Evolutionary conservation across 2,113 vertebrate species (phyloP), one percentile per base, ranked within the genome.

Genomic region (Tychaedon coryphoeus): DNA sequence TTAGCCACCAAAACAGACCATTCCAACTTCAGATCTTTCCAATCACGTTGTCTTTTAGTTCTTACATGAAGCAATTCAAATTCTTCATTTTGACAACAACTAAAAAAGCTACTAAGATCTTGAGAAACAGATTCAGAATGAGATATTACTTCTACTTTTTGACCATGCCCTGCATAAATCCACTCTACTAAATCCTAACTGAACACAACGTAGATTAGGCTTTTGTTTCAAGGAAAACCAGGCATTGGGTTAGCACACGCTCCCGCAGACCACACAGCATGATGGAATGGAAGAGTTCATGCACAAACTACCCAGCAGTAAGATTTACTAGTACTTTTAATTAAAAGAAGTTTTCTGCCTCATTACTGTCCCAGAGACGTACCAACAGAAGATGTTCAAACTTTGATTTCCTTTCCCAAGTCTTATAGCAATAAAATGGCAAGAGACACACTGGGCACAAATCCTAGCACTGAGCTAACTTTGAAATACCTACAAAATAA

Each of bases 401-500:
- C 8, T 29, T 6, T 23, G 8, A 56, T 38, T 81, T 81, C 61
- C 40, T 38, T 92, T 85, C 45, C 18, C 34, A 82, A 69, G 18
- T 56, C n/a, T 92, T 81, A 57, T 0, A 48, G n/a, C 24, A 83
- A 69, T 62, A 62, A 62, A 82, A 50, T 16, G 22, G 45, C 50
- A 62, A 61, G 36, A 66, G 6, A 54, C 28, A 51, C 10, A n/a
- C 18, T 18, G 48, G 87, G 71, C 70, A 70, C 34, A 47, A 88
- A 90, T 50, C 58, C 70, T 70, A 87, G 36, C 6, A 23, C 54
- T 42, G 11, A 14, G 29, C 16, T 61, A 61, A 70, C 40, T 85
- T 78, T 45, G 50, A 76, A 76, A 73, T 36, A 65, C 14, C 51
- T 62, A 70, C 42, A 82, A 91, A 96, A 94, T 79, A 83, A 95